These are phyloP conservation scores for Borostomias antarcticus DNA, from an alignment of 2,797 vertebrate genomes.

Conservation along the genomic window DNA sequence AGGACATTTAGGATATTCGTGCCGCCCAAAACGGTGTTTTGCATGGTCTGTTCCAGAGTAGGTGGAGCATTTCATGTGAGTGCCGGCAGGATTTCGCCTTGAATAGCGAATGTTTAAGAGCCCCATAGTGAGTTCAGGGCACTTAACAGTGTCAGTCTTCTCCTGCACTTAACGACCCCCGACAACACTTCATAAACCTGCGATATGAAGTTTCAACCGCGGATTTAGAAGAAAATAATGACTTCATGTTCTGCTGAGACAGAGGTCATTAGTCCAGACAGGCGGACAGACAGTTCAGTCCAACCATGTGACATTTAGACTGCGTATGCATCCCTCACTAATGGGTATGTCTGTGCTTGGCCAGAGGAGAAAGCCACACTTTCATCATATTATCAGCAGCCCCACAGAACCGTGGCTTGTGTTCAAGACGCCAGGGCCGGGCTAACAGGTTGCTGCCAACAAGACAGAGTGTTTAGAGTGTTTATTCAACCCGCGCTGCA, in stretches of 20 bases:
- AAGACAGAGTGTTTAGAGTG: constrained; percentile 66
- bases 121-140: too few species aligned
- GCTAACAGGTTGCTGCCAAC: constrained; percentile 66
- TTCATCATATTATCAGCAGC: constrained; percentile 78
- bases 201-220: not conserved
- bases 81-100: too few species aligned
- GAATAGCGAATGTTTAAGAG: too few species aligned
- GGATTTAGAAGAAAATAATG: constrained; percentile 1
- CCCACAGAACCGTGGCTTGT: constrained; percentile 62
- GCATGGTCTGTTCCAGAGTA: too few species aligned
- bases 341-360: constrained; percentile 69
- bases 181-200: too few species aligned
- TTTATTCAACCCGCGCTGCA: constrained; percentile 57
- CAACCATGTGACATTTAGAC: constrained; percentile 73
- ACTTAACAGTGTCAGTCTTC: too few species aligned
- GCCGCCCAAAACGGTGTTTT: too few species aligned
- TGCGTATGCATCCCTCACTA: constrained; percentile 70
- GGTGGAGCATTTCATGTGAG: too few species aligned
- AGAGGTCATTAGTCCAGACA: constrained; percentile 65
- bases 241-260: constrained; percentile 34
- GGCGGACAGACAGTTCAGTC: constrained; percentile 44
- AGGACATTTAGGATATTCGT: too few species aligned
- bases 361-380: constrained; percentile 59
- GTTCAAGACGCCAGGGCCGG: constrained; percentile 57
- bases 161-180: too few species aligned